Conservation (phyloP, 2,888 invertebrate genomes). For the Tanytarsus gracilentus region DNA sequence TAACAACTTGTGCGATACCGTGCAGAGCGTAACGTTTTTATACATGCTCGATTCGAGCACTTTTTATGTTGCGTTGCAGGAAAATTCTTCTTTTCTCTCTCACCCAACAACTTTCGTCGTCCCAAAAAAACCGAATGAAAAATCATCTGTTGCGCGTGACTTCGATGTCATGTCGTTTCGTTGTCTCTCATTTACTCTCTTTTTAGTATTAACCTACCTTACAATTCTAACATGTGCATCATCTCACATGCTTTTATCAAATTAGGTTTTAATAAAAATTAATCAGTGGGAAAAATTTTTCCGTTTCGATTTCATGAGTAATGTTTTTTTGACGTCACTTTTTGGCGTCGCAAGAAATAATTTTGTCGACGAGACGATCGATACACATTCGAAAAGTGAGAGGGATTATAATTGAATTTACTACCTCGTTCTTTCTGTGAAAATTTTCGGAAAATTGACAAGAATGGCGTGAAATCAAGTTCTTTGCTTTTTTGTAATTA, state of each 20-base stretch:
- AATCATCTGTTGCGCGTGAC: slow-evolving; percentile 26
- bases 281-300: neutral
- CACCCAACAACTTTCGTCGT: neutral
- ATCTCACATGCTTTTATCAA: too few species aligned
- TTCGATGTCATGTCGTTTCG: neutral
- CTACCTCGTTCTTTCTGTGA: too few species aligned
- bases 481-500: too few species aligned
- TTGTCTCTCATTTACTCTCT: neutral
- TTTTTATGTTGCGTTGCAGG: neutral
- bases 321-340: too few species aligned
- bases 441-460: too few species aligned
- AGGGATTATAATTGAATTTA: too few species aligned
- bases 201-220: neutral
- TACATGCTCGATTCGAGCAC: neutral
- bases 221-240: neutral
- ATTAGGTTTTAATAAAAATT: neutral
- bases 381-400: too few species aligned
- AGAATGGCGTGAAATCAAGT: too few species aligned
- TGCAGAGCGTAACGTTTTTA: slow-evolving; percentile 17
- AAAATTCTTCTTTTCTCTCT: neutral
- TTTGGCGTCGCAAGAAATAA: too few species aligned
- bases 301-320: neutral
- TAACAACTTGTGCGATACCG: slow-evolving; percentile 8
- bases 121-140: slow-evolving; percentile 3
- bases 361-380: too few species aligned